Base-by-base conservation (phyloP, 2,888 invertebrate genomes). In the Julus scanicus region DNA sequence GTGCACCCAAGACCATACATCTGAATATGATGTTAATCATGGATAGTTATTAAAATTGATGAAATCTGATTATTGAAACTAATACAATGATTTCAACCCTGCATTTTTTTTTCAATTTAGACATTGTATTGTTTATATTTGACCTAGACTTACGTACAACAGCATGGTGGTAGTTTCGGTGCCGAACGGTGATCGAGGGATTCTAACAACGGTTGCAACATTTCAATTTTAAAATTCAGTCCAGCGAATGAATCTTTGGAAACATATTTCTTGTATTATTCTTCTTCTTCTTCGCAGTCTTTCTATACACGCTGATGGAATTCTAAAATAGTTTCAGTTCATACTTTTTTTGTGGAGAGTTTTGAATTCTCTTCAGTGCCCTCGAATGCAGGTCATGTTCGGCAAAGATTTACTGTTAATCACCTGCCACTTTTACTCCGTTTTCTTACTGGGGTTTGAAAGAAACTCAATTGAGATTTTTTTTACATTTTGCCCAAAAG, bases 361-460 rank as follows among this genome's bases (percentile, higher is more conserved):
- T 63, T 63, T 63, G 57, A 63, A 63, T 63, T 63, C 57, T 63
- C 17, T 63, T n/a, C 57, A n/a, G 57, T 63, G 57, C 57, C 57
- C 57, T 63, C 57, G 57, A 63, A 63, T 63, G 57, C 57, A 63
- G 57, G 57, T 63, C 57, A 63, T 63, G 57, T 63, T n/a, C 57
- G 1, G 57, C 57, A 63, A 63, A 63, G 57, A 63, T 63, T 63
- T 63, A 17, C 57, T 63, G n/a, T 63, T 63, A 63, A 63, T 63
- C 57, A 63, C 57, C 17, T 63, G 57, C 57, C 57, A 63, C 57
- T 63, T 63, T 63, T n/a, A n/a, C 57, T 63, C n/a, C 0, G 57
- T n/a, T 17, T 63, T 63, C n/a, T 63, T 63, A 6, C n/a, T 53
- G 11, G n/a, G 57, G n/a, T n/a, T 63, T 63, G 57, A 63, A n/a